Percentiles rank a stretch among this genome's conserved stretches.
Evolutionary conservation across 2,797 vertebrate genomes (phyloP).

Genomic region (Simalia tracyae): DNA sequence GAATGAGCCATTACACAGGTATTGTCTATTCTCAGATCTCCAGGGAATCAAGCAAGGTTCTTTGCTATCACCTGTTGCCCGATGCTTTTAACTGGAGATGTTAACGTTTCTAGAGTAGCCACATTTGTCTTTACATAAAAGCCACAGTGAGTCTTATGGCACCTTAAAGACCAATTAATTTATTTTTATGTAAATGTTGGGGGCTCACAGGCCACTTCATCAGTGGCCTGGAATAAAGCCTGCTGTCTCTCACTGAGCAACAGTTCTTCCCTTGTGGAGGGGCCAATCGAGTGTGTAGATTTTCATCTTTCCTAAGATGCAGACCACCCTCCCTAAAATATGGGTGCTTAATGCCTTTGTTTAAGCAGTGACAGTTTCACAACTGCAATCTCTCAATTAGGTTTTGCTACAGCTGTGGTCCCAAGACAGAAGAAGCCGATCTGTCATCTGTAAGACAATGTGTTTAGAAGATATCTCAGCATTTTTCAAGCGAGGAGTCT

Average conservation of each 20-base stretch:
- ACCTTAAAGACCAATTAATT: too few species aligned
- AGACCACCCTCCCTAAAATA: too few species aligned
- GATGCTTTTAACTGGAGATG: not conserved
- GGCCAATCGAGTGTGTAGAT: not conserved
- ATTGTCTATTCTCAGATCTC: not conserved
- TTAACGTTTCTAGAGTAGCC: too few species aligned
- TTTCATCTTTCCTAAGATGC: not conserved
- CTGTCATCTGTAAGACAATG: slow-evolving; percentile 21
- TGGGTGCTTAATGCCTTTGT: not conserved
- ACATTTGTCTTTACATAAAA: too few species aligned
- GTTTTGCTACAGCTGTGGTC: not conserved
- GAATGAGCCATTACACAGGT: too few species aligned
- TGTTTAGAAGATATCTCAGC: slow-evolving; percentile 41
- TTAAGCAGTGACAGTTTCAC: not conserved
- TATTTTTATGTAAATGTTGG: too few species aligned
- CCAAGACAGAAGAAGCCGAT: slow-evolving; percentile 14
- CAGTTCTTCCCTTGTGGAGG: not conserved
- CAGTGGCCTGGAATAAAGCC: not conserved
- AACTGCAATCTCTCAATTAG: not conserved
- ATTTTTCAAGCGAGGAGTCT: slow-evolving; percentile 43
- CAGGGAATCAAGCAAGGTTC: not conserved
- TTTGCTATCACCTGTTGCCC: not conserved
- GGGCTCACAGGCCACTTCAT: too few species aligned
- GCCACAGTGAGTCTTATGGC: too few species aligned
- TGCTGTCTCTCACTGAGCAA: not conserved